phyloP scores from a whole-genome alignment of 2,888 invertebrate genomes.

The Ormyrus thymus region DNA sequence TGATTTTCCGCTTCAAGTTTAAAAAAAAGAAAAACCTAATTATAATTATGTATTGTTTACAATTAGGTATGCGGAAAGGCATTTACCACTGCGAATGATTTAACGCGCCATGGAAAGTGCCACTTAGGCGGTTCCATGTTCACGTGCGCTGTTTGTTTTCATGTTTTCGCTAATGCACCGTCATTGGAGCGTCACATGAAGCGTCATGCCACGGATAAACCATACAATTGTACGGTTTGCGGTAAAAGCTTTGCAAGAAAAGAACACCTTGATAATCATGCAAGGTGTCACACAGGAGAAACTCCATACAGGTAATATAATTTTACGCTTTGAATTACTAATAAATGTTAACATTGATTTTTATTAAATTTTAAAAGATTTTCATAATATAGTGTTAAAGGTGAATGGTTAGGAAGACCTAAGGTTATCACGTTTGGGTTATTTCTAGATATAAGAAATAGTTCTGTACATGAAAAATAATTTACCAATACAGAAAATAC shows the following conservation, averaged over 20 bases:
- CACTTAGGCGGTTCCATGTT: conserved; percentile 88
- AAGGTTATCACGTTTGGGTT: too few species aligned
- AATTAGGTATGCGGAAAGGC: conserved; percentile 88
- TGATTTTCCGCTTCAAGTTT: too few species aligned
- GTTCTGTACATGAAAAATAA: too few species aligned
- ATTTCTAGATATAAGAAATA: too few species aligned
- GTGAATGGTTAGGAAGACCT: too few species aligned
- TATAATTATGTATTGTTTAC: too few species aligned
- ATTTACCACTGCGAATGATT: conserved; percentile 86
- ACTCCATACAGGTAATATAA: conserved; percentile 82
- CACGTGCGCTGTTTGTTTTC: conserved; percentile 84
- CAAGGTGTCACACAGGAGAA: conserved; percentile 88
- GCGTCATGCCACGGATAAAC: conserved; percentile 88
- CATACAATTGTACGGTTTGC: conserved; percentile 89
- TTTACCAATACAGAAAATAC: too few species aligned
- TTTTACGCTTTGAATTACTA: too few species aligned
- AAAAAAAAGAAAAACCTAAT: too few species aligned
- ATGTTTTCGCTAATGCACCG: conserved; percentile 84
- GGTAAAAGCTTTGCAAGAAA: conserved; percentile 91
- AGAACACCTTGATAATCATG: conserved; percentile 91
- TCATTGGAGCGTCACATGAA: conserved; percentile 85
- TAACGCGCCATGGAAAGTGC: conserved; percentile 89
- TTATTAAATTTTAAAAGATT: too few species aligned
- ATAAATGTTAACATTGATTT: too few species aligned
- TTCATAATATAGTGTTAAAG: too few species aligned